Conservation (phyloP, 2,888 invertebrate genomes). For the Acleris literana region DNA sequence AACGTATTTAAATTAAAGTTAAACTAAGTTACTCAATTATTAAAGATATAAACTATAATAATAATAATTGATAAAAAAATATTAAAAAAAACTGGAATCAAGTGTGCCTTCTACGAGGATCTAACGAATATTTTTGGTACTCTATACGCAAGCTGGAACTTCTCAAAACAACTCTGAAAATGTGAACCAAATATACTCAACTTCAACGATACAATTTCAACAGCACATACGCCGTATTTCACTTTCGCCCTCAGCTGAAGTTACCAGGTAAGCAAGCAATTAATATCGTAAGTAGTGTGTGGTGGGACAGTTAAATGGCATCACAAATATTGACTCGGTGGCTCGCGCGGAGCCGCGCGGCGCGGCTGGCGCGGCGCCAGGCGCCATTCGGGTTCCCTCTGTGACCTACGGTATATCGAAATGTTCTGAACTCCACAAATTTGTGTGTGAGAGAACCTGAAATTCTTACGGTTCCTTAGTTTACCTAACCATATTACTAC, state of each 20-base stretch:
- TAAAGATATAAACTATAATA: too few relatives aligned
- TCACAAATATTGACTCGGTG: conserved; percentile 77
- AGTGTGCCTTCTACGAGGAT: too few relatives aligned
- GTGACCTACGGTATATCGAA: conserved; percentile 17
- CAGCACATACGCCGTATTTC: conserved; percentile 10
- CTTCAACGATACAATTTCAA: too few relatives aligned
- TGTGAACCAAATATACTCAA: too few relatives aligned
- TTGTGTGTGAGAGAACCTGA: conserved; percentile 7
- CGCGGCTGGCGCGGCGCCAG: conserved; percentile 39
- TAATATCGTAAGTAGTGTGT: conserved; percentile 57
- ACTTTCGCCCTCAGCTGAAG: conserved; percentile 37
- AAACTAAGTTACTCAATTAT: too few relatives aligned
- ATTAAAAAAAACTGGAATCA: too few relatives aligned
- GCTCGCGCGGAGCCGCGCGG: conserved; percentile 50
- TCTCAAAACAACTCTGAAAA: too few relatives aligned
- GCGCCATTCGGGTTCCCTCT: conserved; percentile 44
- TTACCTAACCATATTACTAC: background rate
- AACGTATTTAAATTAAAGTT: too few relatives aligned
- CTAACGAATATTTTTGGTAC: too few relatives aligned
- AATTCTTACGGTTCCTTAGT: background rate
- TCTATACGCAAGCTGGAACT: too few relatives aligned
- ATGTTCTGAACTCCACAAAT: conserved; percentile 20
- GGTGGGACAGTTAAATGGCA: conserved; percentile 68
- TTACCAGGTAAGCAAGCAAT: conserved; percentile 54
- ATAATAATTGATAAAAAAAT: too few relatives aligned